phyloP scores from a whole-genome alignment of 2,113 vertebrate species.

The Seriola rivoliana region DNA sequence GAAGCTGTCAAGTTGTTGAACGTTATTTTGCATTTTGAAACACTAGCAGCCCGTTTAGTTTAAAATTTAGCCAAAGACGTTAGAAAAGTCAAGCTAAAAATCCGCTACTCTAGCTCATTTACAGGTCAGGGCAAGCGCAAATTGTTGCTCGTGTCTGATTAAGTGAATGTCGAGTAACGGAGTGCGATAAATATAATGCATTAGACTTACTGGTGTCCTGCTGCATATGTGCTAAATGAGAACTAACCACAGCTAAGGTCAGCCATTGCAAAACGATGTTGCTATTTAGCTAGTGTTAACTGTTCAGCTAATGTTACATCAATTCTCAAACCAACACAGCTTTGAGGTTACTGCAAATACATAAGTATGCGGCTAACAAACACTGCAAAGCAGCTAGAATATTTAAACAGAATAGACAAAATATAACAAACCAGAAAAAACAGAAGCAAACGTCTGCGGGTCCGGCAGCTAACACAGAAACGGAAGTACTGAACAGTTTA shows the following conservation, averaged over 20 bases:
- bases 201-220: not conserved
- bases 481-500: not conserved
- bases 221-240: not conserved
- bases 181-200: too few relatives aligned
- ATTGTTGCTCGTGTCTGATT: not conserved
- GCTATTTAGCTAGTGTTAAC: accelerated
- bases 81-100: not conserved
- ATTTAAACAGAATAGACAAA: not conserved
- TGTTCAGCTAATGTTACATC: too few relatives aligned
- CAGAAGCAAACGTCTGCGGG: not conserved
- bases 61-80: conserved; percentile 7
- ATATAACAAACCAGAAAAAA: not conserved
- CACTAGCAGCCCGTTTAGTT: not conserved
- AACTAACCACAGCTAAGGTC: not conserved
- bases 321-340: not conserved
- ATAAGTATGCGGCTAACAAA: not conserved
- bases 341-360: accelerated
- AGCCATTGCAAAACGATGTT: not conserved
- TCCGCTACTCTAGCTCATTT: not conserved
- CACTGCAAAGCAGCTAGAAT: not conserved
- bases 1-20: not conserved
- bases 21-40: not conserved
- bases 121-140: not conserved
- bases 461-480: not conserved
- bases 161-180: not conserved